Conservation (phyloP, 2,888 invertebrate species). For the Quadriops clusia region DNA sequence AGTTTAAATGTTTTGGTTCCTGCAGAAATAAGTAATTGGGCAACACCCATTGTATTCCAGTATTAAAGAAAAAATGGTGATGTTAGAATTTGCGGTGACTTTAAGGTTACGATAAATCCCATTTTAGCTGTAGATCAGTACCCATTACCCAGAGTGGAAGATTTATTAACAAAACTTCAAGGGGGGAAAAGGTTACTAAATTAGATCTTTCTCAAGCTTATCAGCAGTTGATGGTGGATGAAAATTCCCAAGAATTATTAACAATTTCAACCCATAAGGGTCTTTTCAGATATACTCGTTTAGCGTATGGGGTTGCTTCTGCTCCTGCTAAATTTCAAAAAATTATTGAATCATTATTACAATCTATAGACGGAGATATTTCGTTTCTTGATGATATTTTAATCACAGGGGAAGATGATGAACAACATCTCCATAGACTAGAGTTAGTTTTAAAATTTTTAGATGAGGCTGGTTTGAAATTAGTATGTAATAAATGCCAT, state of each 20-base stretch:
- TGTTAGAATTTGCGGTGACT: conserved; percentile 19
- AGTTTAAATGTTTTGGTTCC: conserved; percentile 7
- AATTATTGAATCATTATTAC: conserved; percentile 13
- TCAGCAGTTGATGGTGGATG: conserved; percentile 12
- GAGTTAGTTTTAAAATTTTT: conserved; percentile 11
- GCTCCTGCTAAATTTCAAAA: conserved; percentile 14
- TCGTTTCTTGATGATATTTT: conserved; percentile 14
- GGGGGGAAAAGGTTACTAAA: conserved; percentile 13
- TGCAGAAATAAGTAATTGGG: conserved; percentile 13
- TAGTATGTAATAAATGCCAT: conserved; percentile 22
- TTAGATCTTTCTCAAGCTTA: conserved; percentile 16
- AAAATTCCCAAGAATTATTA: conserved; percentile 9
- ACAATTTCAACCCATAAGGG: conserved; percentile 15
- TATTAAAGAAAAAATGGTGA: conserved; percentile 11
- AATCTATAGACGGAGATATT: conserved; percentile 9
- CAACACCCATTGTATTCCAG: conserved; percentile 16
- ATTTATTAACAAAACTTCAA: conserved; percentile 17
- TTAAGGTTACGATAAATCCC: conserved; percentile 17
- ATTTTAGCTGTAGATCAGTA: conserved; percentile 15
- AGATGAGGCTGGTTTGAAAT: conserved; percentile 10
- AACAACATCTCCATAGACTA: conserved; percentile 4
- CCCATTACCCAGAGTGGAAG: conserved; percentile 19
- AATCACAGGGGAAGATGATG: conserved; percentile 5
- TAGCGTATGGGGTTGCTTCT: conserved; percentile 14
- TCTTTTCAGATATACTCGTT: conserved; percentile 12